These are phyloP conservation scores for Ecdyonurus torrentis DNA, from an alignment of 2,888 invertebrate species.

Conservation along the genomic window DNA sequence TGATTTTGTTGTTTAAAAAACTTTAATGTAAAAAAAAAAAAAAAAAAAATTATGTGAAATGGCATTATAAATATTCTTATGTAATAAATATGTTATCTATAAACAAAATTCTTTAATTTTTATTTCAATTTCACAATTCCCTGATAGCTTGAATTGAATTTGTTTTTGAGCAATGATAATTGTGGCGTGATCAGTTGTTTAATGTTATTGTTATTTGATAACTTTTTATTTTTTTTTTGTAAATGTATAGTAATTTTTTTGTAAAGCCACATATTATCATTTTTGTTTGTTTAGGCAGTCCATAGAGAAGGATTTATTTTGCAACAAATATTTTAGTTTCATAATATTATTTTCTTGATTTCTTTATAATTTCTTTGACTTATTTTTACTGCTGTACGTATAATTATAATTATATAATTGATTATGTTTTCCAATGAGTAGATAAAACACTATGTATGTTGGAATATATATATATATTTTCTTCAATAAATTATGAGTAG, in stretches of 20 bases:
- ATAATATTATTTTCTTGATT: too few relatives aligned
- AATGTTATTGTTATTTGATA: neutral
- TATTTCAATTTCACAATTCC: neutral
- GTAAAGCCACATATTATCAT: neutral
- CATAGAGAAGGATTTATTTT: too few relatives aligned
- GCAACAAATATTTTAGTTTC: too few relatives aligned
- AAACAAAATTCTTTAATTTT: neutral
- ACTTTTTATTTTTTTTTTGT: neutral
- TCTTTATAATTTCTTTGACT: neutral
- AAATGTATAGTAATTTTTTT: too few relatives aligned
- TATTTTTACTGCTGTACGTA: too few relatives aligned
- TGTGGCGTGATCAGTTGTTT: neutral
- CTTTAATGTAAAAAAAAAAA: neutral
- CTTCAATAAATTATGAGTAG: neutral
- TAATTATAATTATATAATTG: too few relatives aligned
- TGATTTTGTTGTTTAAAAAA: too few relatives aligned
- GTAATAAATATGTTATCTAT: neutral
- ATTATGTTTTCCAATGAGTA: too few relatives aligned
- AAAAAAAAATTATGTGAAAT: neutral
- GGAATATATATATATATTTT: too few relatives aligned
- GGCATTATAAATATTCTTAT: neutral
- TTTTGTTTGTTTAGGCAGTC: neutral
- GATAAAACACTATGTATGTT: too few relatives aligned
- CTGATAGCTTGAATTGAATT: neutral
- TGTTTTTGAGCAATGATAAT: conserved; percentile 1